phyloP scores from a whole-genome alignment of 2,113 vertebrate species.

The Oryzias javanicus region DNA sequence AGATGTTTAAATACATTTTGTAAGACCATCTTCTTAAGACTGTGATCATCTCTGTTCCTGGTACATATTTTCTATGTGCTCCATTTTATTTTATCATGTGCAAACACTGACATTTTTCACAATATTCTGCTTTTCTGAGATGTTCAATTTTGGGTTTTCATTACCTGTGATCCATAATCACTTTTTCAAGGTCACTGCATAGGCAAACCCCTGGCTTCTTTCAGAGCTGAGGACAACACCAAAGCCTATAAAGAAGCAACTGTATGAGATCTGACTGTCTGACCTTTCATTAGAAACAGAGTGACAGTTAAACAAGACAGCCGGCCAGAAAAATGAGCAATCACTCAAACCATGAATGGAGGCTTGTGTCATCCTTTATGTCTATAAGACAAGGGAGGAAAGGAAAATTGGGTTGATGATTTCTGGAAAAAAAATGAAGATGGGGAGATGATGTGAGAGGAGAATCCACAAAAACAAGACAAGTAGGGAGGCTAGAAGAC shows the following conservation, averaged over 20 bases:
- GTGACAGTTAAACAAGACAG: conserved; percentile 63
- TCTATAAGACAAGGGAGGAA: conserved; percentile 9
- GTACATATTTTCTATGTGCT: too few relatives aligned
- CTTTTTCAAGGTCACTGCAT: conserved; percentile 48
- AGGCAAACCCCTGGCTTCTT: conserved; percentile 40
- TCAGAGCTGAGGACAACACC: conserved; percentile 38
- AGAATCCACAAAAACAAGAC: conserved; percentile 4
- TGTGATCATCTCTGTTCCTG: too few relatives aligned
- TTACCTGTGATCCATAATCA: conserved; percentile 7
- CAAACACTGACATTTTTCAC: too few relatives aligned
- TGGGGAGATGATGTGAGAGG: conserved; percentile 6
- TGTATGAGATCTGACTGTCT: conserved; percentile 48
- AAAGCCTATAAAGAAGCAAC: conserved; percentile 28
- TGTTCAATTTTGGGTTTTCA: neutral
- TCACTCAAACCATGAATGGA: conserved; percentile 65
- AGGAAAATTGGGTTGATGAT: conserved; percentile 5
- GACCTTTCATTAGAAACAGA: conserved; percentile 64
- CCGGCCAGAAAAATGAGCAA: conserved; percentile 60
- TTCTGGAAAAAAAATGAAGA: neutral
- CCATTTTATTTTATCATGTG: too few relatives aligned
- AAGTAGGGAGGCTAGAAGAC: conserved; percentile 9
- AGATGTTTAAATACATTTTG: too few relatives aligned
- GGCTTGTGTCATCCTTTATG: conserved; percentile 56
- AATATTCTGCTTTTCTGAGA: too few relatives aligned
- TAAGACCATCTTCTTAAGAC: too few relatives aligned